These are phyloP conservation scores for Galbula dea DNA, from an alignment of 2,113 vertebrate species.

Conservation along the genomic window DNA sequence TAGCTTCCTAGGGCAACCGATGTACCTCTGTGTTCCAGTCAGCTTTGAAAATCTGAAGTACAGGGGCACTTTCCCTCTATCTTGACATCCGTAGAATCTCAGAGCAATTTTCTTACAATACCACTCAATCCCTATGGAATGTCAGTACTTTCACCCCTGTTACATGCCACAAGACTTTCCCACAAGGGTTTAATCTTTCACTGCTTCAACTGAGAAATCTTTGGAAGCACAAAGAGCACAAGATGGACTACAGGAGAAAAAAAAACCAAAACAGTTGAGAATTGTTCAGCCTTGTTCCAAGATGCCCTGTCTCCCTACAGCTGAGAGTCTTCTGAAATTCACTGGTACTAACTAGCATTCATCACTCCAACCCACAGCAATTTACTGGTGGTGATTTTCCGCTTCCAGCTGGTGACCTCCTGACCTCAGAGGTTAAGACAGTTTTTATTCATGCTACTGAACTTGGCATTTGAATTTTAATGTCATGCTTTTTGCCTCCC, in stretches of 20 bases:
- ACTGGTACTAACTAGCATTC: slow-evolving; percentile 66
- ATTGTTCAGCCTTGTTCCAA: slow-evolving; percentile 32
- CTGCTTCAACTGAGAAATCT: slow-evolving; percentile 38
- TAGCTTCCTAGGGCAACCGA: background rate
- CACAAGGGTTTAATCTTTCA: slow-evolving; percentile 38
- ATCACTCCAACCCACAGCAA: slow-evolving; percentile 55
- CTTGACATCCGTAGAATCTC: background rate
- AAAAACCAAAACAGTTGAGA: background rate
- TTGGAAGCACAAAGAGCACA: slow-evolving; percentile 33
- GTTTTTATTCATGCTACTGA: slow-evolving; percentile 69
- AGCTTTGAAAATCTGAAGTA: background rate
- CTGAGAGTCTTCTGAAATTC: slow-evolving; percentile 65
- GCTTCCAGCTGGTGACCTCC: slow-evolving; percentile 67
- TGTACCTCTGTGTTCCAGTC: background rate
- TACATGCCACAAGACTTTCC: slow-evolving; percentile 7
- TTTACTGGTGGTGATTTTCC: slow-evolving; percentile 68
- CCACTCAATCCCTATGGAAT: background rate
- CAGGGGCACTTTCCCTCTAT: background rate
- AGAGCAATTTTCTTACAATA: slow-evolving; percentile 4
- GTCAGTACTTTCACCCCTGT: background rate
- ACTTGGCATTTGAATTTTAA: slow-evolving; percentile 66
- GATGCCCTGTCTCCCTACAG: slow-evolving; percentile 30
- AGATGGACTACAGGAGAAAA: background rate
- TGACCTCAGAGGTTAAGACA: slow-evolving; percentile 61
- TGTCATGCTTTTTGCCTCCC: slow-evolving; percentile 11